phyloP scores from a whole-genome alignment of 2,113 vertebrate species.

The Campylomormyrus tamandua region DNA sequence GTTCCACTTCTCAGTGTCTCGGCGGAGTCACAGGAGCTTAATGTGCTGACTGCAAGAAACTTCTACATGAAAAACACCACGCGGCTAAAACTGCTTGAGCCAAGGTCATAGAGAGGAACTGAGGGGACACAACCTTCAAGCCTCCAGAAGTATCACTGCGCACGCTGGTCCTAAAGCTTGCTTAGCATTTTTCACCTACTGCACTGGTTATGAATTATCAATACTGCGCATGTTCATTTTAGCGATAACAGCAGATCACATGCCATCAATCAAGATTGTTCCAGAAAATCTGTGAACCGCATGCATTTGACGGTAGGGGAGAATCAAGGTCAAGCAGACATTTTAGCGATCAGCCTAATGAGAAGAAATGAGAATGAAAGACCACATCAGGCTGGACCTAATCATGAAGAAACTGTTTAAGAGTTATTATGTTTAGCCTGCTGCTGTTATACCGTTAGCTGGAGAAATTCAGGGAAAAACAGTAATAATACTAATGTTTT shows the following conservation, averaged over 20 bases:
- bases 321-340: not conserved
- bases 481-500: not conserved
- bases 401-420: not conserved
- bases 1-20: not conserved
- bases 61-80: not conserved
- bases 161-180: not conserved
- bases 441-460: not conserved
- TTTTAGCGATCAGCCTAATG: not conserved
- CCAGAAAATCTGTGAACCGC: not conserved
- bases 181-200: not conserved
- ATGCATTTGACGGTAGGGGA: not conserved
- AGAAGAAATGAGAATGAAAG: not conserved
- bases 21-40: not conserved
- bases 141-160: not conserved
- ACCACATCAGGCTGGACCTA: not conserved
- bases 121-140: not conserved
- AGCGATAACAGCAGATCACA: not conserved
- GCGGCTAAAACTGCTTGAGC: not conserved
- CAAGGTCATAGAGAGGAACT: not conserved
- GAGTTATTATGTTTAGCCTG: not conserved
- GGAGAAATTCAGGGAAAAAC: not conserved
- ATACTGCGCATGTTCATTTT: not conserved
- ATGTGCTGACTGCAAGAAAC: not conserved
- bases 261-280: constrained; percentile 1
- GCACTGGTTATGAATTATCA: not conserved